Evolutionary conservation across 1,140 invertebrate genomes (phyloP).

Genomic region (Chironomus striatipennis): DNA sequence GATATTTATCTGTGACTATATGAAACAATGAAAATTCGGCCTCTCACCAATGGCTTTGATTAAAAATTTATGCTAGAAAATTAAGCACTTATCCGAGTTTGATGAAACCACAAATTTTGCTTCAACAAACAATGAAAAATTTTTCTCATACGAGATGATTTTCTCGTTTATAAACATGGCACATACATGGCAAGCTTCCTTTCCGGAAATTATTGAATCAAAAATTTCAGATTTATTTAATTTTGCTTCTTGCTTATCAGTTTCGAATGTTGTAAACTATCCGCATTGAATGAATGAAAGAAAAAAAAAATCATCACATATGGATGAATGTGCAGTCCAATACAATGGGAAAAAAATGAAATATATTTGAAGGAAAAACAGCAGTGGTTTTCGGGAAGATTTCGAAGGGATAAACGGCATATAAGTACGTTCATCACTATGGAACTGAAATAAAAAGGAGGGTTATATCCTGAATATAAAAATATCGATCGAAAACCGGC

Average conservation of each 20-base stretch:
- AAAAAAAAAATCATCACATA: constrained; percentile 14
- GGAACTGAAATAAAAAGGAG: background rate
- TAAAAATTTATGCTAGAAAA: no score
- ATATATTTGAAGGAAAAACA: background rate
- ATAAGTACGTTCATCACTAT: no score
- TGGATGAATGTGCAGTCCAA: background rate
- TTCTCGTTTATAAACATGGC: no score
- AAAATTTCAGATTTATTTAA: background rate
- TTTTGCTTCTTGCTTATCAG: background rate
- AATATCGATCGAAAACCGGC: constrained; percentile 11
- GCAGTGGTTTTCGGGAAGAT: background rate
- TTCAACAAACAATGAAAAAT: background rate
- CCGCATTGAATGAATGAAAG: background rate
- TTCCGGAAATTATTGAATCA: background rate
- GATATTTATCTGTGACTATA: no score
- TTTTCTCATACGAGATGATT: background rate
- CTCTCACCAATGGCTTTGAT: no score
- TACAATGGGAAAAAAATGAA: background rate
- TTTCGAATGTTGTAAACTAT: background rate
- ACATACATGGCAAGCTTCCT: no score
- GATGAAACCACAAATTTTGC: no score
- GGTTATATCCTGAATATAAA: background rate
- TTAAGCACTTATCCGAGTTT: no score
- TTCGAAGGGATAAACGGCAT: background rate
- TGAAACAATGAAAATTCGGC: no score